These are phyloP conservation scores for Hyposmocoma kahamanoa DNA, from an alignment of 1,140 invertebrate genomes.

Conservation along the genomic window DNA sequence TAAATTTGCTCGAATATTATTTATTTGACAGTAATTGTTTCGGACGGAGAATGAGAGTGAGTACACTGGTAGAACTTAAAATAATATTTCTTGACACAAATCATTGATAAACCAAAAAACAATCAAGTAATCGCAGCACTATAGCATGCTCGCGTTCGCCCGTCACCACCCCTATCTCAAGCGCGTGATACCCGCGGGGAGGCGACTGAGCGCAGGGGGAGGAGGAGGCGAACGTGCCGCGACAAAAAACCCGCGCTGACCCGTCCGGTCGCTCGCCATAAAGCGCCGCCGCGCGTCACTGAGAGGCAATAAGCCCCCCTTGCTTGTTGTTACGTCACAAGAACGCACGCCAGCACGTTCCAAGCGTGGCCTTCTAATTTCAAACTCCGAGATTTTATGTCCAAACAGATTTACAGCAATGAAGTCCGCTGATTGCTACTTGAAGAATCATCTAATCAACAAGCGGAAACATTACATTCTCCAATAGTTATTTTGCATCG, in stretches of 20 bases:
- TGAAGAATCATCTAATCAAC: no score
- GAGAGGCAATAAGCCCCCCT: constrained; percentile 32
- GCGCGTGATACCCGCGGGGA: constrained; percentile 36
- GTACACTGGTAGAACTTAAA: constrained; percentile 22
- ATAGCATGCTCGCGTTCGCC: not conserved
- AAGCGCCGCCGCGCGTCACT: constrained; percentile 48
- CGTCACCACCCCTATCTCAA: constrained; percentile 37
- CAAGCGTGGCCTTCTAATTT: constrained; percentile 55
- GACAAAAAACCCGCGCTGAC: constrained; percentile 54
- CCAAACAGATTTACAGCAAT: no score
- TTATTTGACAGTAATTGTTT: no score
- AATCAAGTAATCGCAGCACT: constrained; percentile 8
- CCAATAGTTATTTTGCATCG: no score
- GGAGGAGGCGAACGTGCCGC: constrained; percentile 31
- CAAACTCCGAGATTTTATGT: no score
- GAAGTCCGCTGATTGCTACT: no score
- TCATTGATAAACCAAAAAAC: constrained; percentile 47
- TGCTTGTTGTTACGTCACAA: no score
- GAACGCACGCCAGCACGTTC: not conserved
- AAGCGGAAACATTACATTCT: no score
- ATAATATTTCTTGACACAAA: constrained; percentile 42
- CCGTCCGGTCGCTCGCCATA: constrained; percentile 49
- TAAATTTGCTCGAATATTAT: no score
- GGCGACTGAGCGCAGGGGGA: constrained; percentile 4
- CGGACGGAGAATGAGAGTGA: not conserved